Percentiles rank a stretch among this genome's conserved stretches.
Conservation (phyloP, 2,888 invertebrate genomes). For the Stenolophus ochropezus region DNA sequence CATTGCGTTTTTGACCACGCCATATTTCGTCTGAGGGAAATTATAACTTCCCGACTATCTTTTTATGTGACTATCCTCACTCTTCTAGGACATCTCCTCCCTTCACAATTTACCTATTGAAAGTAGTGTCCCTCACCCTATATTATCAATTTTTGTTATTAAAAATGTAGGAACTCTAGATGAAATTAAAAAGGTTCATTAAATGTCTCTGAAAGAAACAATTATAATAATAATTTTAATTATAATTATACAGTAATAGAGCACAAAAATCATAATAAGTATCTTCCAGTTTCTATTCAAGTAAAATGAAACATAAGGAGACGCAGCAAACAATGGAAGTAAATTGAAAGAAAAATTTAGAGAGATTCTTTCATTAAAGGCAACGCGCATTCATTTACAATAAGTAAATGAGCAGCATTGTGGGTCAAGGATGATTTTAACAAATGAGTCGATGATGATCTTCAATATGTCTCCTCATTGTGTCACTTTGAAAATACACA, state of each 20-base stretch:
- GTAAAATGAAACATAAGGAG: not conserved
- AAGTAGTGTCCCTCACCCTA: too few relatives aligned
- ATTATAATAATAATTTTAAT: not conserved
- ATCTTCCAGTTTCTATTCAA: not conserved
- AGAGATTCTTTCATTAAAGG: conserved; percentile 56
- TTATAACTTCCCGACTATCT: too few relatives aligned
- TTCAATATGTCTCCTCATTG: not conserved
- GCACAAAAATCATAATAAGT: not conserved
- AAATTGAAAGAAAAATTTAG: conserved; percentile 55
- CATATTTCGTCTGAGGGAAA: too few relatives aligned
- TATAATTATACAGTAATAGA: not conserved
- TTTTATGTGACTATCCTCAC: too few relatives aligned
- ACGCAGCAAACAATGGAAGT: conserved; percentile 43
- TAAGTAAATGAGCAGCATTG: conserved; percentile 52
- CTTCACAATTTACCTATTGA: too few relatives aligned
- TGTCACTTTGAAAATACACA: conserved; percentile 51
- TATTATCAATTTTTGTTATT: too few relatives aligned
- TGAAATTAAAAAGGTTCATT: not conserved
- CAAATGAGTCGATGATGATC: conserved; percentile 48
- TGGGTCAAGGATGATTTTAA: conserved; percentile 54
- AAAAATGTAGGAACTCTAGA: not conserved
- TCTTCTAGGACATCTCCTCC: too few relatives aligned
- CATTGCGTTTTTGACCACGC: too few relatives aligned
- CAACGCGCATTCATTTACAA: conserved; percentile 55
- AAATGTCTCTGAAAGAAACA: not conserved